Percentiles rank a stretch among this genome's conserved stretches.
Conservation (phyloP, 2,888 invertebrate genomes). For the Leucophora obtusa region DNA sequence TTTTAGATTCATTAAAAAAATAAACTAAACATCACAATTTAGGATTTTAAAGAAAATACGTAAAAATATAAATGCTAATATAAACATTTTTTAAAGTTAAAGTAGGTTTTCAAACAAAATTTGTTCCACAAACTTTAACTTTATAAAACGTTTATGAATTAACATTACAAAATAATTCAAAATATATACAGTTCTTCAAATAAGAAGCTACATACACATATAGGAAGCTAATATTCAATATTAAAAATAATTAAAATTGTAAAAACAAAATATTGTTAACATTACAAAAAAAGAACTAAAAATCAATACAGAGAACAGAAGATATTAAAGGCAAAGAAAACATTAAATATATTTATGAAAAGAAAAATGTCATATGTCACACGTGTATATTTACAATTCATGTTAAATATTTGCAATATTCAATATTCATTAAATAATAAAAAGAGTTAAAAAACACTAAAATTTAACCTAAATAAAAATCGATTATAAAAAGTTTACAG, state of each 20-base stretch:
- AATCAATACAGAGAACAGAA: background rate
- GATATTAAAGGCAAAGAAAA: conserved; percentile 22
- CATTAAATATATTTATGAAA: conserved; percentile 24
- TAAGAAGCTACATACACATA: conserved; percentile 1
- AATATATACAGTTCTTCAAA: conserved; percentile 6
- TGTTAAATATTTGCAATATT: conserved; percentile 38
- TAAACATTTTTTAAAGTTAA: too few relatives aligned
- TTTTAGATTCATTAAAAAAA: conserved; percentile 23
- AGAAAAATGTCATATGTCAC: conserved; percentile 20
- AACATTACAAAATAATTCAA: too few relatives aligned
- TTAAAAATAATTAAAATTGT: conserved; percentile 14
- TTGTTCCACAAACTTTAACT: too few relatives aligned
- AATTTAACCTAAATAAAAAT: conserved; percentile 18
- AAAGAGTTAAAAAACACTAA: background rate
- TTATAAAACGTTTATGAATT: too few relatives aligned
- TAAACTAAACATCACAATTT: background rate
- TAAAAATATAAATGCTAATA: conserved; percentile 28
- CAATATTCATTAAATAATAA: conserved; percentile 10
- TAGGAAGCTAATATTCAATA: background rate
- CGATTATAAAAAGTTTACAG: conserved; percentile 54
- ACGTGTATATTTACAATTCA: conserved; percentile 37
- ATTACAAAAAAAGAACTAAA: conserved; percentile 22
- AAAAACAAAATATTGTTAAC: conserved; percentile 17
- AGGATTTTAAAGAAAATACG: conserved; percentile 13
- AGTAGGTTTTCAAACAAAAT: too few relatives aligned